phyloP scores from a whole-genome alignment of 2,113 vertebrate genomes.

The Mastomys natalensis region DNA sequence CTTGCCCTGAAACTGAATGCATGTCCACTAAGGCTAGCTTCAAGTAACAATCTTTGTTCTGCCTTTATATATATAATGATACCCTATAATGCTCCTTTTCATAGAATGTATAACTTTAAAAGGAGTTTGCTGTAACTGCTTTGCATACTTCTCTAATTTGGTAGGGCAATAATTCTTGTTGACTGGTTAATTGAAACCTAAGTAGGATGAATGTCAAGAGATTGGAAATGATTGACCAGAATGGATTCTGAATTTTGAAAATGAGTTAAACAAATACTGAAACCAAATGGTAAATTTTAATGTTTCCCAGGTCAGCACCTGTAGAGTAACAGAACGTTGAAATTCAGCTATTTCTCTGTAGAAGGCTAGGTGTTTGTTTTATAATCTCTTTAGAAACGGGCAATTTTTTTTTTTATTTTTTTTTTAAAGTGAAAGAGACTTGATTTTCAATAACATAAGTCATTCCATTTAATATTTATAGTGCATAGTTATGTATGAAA shows the following conservation, averaged over 20 bases:
- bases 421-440: conserved; percentile 57
- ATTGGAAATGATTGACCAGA: conserved; percentile 78
- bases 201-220: conserved; percentile 66
- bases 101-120: conserved; percentile 13
- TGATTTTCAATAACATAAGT: conserved; percentile 83
- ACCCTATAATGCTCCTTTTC: conserved; percentile 1
- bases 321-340: background rate
- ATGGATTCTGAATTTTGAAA: conserved; percentile 59
- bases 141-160: conserved; percentile 40
- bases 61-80: background rate
- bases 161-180: conserved; percentile 71
- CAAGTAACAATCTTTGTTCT: conserved; percentile 33
- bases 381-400: background rate
- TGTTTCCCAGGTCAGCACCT: background rate
- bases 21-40: background rate
- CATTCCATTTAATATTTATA: conserved; percentile 62
- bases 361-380: background rate
- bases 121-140: conserved; percentile 32
- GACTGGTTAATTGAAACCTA: conserved; percentile 75
- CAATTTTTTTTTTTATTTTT: too few species aligned
- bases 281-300: conserved; percentile 55
- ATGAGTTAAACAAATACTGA: conserved; percentile 56
- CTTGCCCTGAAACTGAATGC: background rate
- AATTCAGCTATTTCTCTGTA: conserved; percentile 38
- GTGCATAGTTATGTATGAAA: conserved; percentile 63